phyloP scores from a whole-genome alignment of 2,113 vertebrate species.

The Chionomys nivalis region DNA sequence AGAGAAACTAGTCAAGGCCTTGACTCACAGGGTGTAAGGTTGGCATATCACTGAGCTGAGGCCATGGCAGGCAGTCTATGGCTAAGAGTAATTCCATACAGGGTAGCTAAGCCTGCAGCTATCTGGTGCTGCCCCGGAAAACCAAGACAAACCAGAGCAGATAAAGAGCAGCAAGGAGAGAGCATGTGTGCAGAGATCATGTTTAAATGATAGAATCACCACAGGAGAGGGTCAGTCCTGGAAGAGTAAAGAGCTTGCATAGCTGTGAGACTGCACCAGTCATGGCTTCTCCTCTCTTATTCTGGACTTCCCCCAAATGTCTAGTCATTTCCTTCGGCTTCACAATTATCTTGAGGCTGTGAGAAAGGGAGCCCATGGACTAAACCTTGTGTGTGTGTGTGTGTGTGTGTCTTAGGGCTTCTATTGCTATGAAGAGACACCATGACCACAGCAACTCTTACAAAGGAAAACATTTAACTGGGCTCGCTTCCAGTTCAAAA shows the following conservation, averaged over 20 bases:
- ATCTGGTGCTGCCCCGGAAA: neutral
- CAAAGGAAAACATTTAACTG: no score
- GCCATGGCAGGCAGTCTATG: neutral
- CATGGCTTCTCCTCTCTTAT: no score
- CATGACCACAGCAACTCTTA: no score
- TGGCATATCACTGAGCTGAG: neutral
- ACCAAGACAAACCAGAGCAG: neutral
- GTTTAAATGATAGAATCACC: neutral
- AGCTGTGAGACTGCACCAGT: neutral
- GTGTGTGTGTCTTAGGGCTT: no score
- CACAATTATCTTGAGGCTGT: neutral
- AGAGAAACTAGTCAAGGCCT: neutral
- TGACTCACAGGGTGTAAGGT: neutral
- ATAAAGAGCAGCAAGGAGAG: neutral
- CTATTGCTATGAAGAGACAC: no score
- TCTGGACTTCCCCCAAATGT: neutral
- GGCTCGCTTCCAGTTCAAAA: no score
- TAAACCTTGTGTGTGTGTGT: neutral
- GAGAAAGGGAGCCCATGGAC: neutral
- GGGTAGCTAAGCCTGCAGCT: neutral
- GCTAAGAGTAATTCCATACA: accelerated
- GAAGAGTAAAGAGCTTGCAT: neutral
- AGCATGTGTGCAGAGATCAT: no score
- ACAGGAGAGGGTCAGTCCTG: neutral
- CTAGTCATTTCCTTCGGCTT: neutral